Base-by-base conservation (phyloP, 2,113 vertebrate species). In the Neodon shergylaensis region DNA sequence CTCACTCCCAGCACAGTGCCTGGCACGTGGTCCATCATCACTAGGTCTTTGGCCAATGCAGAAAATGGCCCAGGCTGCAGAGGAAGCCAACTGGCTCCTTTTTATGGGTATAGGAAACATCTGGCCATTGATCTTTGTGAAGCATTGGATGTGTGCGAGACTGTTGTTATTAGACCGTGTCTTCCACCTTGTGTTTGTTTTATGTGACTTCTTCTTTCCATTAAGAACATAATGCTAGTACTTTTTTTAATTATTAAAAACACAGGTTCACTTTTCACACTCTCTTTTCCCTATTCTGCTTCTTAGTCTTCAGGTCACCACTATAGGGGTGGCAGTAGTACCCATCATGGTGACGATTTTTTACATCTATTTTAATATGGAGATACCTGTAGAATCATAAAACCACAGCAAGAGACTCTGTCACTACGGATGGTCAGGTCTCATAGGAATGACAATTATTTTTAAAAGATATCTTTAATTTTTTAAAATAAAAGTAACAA, bases 281-380 rank as follows among this genome's bases (percentile, higher is more conserved):
- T 68, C 63, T 86, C n/a, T 16, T 19, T 28, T 58, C 47, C 13
- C 28, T 47, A 36, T 68, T 70, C 1, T 54, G 6, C 52, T 54
- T 87, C 66, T 54, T 42, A 54, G 31, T 58, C 70, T 88, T 74
- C 49, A 58, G n/a, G 24, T 8, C 49, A 65, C n/a, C 26, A 88
- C 21, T 3, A 7, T 31, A 19, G 5, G 8, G 19, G 5, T 36
- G 7, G n/a, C 4, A 26, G 0, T 0, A 31, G 47, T 58, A 12
- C 58, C 78, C 17, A 54, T 39, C 66, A 68, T 9, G 28, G 22
- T 39, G 19, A 47, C 28, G 28, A 85, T 49, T 31, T 7, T 61
- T 77, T 42, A 7, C 39, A 24, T 44, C n/a, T 58, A 33, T 68
- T 65, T 78, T 19, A 39, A 42, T 39, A 1, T 54, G 31, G 52